A percentile compares a stretch with the other conserved stretches of the same genome.
These are phyloP conservation scores for Gymnocephalus cernua DNA, from an alignment of 2,113 vertebrate genomes.

Conservation along the genomic window DNA sequence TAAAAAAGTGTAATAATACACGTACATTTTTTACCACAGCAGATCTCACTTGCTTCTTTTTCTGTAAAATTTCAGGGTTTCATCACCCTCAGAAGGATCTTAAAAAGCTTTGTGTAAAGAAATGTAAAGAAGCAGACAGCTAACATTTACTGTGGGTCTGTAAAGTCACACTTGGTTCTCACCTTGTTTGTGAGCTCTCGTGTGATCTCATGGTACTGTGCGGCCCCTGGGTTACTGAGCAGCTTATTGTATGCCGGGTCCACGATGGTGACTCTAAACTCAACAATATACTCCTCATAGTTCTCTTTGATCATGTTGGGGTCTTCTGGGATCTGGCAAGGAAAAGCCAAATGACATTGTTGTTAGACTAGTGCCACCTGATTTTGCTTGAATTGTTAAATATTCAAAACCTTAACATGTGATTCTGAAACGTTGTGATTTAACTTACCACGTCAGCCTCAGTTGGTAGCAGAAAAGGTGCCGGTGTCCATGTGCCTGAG, in stretches of 20 bases:
- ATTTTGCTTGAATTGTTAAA: neutral
- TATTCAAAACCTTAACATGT: neutral
- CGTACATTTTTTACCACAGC: neutral
- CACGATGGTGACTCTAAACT: constrained; percentile 90
- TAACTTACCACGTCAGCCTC: constrained; percentile 42
- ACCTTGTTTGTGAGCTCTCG: constrained; percentile 88
- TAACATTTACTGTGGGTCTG: neutral
- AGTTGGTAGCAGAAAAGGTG: constrained; percentile 56
- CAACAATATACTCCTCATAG: constrained; percentile 86
- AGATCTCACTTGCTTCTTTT: neutral
- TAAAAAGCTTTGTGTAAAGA: neutral
- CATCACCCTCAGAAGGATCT: neutral
- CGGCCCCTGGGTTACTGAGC: constrained; percentile 79
- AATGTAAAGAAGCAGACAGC: neutral
- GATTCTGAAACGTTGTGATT: neutral
- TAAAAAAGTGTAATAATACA: neutral
- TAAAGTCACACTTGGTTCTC: constrained; percentile 21
- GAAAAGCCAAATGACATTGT: neutral
- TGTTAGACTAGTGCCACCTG: neutral
- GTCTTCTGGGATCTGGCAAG: constrained; percentile 66
- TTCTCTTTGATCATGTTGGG: constrained; percentile 80
- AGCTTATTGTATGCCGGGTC: constrained; percentile 85
- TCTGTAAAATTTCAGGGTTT: neutral
- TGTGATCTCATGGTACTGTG: constrained; percentile 81
- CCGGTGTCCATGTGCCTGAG: constrained; percentile 73